Evolutionary conservation across 2,888 invertebrate genomes (phyloP), one percentile per base, ranked within the genome.

Genomic region (Drosophila quinaria): DNA sequence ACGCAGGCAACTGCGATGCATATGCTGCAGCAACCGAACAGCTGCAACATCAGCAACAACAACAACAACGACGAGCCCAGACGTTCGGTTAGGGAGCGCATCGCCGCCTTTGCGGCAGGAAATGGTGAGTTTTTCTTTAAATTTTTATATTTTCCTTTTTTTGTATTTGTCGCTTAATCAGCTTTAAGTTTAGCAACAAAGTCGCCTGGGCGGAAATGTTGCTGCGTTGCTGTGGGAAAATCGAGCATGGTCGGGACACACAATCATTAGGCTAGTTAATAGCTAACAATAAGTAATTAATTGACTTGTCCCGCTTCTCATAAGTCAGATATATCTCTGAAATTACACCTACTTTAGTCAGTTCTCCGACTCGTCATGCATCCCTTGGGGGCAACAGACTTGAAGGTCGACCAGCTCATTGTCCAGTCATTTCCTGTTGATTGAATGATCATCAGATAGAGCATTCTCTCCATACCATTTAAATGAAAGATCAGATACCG

Each of bases 101-200:
- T 91, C 78, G 91, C 91, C 61, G 91, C 91, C 64, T 90, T 90
- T 81, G 90, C 87, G 78, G 90, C 91, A 85, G 91, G 91, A 87
- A 91, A 88, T 90, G 91, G 91, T 91, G 76, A 90, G 91, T 89
- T 78, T 84, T 69, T 61, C 31, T 41, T 56, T 44, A 47, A 8
- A 37, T 68, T 49, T 33, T 42, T 35, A 1, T 56, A 25, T 25
- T 25, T 25, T 25, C 6, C 25, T 6, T 25, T 25, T 29, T 13
- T 42, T 66, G 41, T 15, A 42, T 35, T 6, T 59, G 59, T 59
- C 61, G 76, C 69, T 78, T 84, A 87, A 84, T 87, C 87, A 84
- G 85, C 85, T 87, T 84, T 84, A 46, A 42, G 19, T 55, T 55
- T 15, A 77, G 85, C 80, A 61, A 70, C 78, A 55, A 68, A 73